Evolutionary conservation across 2,113 vertebrate genomes (phyloP), one percentile per base, ranked within the genome.

Genomic region (Anoura caudifer): DNA sequence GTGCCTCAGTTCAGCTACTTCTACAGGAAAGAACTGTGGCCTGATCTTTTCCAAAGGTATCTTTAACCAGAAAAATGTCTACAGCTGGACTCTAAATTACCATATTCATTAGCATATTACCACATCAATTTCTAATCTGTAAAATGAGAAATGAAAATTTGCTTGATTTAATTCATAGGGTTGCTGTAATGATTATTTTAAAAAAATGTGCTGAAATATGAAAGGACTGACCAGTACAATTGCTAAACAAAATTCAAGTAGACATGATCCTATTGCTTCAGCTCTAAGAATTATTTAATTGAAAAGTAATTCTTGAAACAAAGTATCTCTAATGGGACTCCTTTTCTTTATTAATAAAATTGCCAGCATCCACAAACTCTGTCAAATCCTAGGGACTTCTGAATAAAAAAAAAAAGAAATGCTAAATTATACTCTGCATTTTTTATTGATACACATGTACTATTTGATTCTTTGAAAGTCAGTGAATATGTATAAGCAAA

Each of bases 241-340:
- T 73, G 45, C 3, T 84, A 79, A 76, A 24, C 38, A 65, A 63
- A 92, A 67, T 76, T 54, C 45, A 77, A 56, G 41, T 26, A 24
- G 12, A 72, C 47, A 36, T n/a, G 19, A 69, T 83, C 33, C 31
- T 79, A 26, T 17, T 19, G 43, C 31, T 69, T 92, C 65, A 81
- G 63, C 9, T 70, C 5, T 61, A 87, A 87, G 5, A 87, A 33
- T 33, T 15, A 4, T 82, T 90, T 75, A 63, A 63, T 87, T 50
- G 41, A 19, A 83, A 80, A 72, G 16, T 45, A 94, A 96, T 67
- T 91, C 70, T 59, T 90, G 14, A 91, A 93, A 91, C 16, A 69
- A 63, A 93, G n/a, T 81, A 26, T 69, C 47, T 93, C 52, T 45
- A 28, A 13, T 3, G 41, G 38, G 1, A 63, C n/a, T 50, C 20